phyloP scores from a whole-genome alignment of 1,140 invertebrate species.

The Medauroidea extradentata region DNA sequence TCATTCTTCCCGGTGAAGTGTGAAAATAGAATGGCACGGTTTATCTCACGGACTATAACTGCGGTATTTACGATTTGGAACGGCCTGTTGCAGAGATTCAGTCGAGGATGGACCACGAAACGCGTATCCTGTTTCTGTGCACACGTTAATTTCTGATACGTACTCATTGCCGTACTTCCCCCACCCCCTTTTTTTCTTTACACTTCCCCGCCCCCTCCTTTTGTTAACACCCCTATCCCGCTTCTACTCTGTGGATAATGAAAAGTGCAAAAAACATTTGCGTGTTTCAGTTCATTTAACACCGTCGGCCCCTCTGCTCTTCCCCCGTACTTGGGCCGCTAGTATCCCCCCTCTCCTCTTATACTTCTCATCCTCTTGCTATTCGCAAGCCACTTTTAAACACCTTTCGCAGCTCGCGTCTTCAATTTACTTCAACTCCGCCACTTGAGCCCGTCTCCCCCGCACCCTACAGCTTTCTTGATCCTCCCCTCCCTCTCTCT shows the following conservation, averaged over 20 bases:
- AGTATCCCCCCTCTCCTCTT: constrained; percentile 1
- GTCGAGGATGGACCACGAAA: too few relatives aligned
- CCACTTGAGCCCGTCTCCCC: background rate
- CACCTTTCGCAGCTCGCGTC: background rate
- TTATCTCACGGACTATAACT: too few relatives aligned
- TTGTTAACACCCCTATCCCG: too few relatives aligned
- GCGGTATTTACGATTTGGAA: too few relatives aligned
- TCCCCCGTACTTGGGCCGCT: background rate
- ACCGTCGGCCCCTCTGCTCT: constrained; percentile 17
- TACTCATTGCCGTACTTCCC: background rate
- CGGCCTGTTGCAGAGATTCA: too few relatives aligned
- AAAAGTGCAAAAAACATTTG: constrained; percentile 8
- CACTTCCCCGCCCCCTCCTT: background rate
- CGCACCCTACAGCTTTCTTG: too few relatives aligned
- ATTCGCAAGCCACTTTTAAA: too few relatives aligned
- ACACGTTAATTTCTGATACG: too few relatives aligned
- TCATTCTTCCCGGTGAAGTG: too few relatives aligned
- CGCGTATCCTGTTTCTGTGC: too few relatives aligned
- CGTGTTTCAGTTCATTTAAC: constrained; percentile 4
- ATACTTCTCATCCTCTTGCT: too few relatives aligned
- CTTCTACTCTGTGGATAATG: background rate
- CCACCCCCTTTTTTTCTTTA: background rate
- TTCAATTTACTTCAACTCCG: constrained; percentile 1
- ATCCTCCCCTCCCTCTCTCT: background rate
- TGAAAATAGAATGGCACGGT: too few relatives aligned